Conservation (phyloP, 92 coral and sea anemone species). For the Actinostola sp. region DNA sequence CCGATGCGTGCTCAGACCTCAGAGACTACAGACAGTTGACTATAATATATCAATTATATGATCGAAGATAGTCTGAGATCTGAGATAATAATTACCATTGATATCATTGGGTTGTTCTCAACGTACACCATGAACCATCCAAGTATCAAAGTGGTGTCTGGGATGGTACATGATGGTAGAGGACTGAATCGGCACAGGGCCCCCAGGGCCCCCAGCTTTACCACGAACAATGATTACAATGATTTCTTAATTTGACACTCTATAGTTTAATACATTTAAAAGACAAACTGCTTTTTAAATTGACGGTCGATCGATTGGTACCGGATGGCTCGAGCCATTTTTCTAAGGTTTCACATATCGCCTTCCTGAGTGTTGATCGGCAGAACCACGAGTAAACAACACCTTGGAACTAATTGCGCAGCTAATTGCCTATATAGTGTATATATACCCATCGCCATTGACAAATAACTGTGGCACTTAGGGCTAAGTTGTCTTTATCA, state of each 20-base stretch:
- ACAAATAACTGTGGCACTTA: constrained; percentile 42
- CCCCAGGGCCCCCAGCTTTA: too few relatives aligned
- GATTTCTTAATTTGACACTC: neutral
- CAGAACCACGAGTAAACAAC: constrained; percentile 12
- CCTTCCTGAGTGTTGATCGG: constrained; percentile 16
- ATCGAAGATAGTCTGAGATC: neutral
- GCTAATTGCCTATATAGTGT: constrained; percentile 37
- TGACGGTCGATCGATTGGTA: neutral
- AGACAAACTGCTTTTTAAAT: constrained; percentile 4
- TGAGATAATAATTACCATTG: neutral
- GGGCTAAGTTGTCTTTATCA: constrained; percentile 42
- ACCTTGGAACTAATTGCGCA: constrained; percentile 9
- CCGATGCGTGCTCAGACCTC: constrained; percentile 1
- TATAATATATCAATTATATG: constrained; percentile 1
- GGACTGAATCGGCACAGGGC: too few relatives aligned
- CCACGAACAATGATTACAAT: too few relatives aligned
- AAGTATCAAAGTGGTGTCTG: too few relatives aligned
- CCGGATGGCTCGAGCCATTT: neutral
- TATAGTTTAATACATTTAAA: neutral
- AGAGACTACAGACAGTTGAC: neutral
- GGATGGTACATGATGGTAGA: too few relatives aligned
- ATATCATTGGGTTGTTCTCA: too few relatives aligned
- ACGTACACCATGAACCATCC: too few relatives aligned
- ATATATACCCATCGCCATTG: constrained; percentile 32
- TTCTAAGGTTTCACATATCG: neutral